Base-by-base conservation (phyloP, 1,140 invertebrate genomes). In the Platyura marginata region DNA sequence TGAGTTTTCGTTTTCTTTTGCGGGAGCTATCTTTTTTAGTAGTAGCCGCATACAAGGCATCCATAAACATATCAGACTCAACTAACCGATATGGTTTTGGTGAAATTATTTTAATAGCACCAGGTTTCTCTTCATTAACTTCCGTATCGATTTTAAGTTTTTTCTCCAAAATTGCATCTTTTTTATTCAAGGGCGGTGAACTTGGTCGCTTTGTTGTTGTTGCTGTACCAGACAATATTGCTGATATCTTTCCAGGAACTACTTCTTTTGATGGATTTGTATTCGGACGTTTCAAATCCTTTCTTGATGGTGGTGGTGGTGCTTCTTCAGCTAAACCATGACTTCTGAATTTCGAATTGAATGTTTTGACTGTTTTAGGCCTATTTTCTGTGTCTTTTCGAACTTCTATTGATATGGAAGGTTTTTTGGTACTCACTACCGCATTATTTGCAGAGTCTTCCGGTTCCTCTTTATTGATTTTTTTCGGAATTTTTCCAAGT, bases 51-150 rank as follows among this genome's bases (percentile, higher is more conserved):
- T 74, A 70, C n/a, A 94, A 58, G 2, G 85, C 86, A 63, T 92
- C 86, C 75, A 90, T 91, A 55, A 94, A 93, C 59, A 87, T 77
- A 55, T 83, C 85, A 55, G 85, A 90, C 55, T 94, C 89, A 60
- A 88, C 78, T 21, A 91, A n/a, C n/a, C n/a, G n/a, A n/a, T n/a
- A n/a, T n/a, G n/a, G n/a, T 71, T 87, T 88, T 45, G 83, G 70
- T 47, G 84, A 75, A 53, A 88, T 87, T 35, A 88, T 61, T 68
- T 89, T 90, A 46, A 86, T 85, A 43, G 75, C 67, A 46, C 80
- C 81, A 35, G 77, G 77, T 55, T 81, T 75, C 51, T 84, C 81
- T 33, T 72, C 64, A 2, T 49, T 52, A 20, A 51, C 45, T 48
- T 63, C 44, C 59, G 69, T 53, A 66, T 56, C 56, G 47, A 75